Percentiles rank a stretch among this genome's conserved stretches.
phyloP scores from a whole-genome alignment of 2,797 vertebrate genomes.

The Hafferia zeledoni region DNA sequence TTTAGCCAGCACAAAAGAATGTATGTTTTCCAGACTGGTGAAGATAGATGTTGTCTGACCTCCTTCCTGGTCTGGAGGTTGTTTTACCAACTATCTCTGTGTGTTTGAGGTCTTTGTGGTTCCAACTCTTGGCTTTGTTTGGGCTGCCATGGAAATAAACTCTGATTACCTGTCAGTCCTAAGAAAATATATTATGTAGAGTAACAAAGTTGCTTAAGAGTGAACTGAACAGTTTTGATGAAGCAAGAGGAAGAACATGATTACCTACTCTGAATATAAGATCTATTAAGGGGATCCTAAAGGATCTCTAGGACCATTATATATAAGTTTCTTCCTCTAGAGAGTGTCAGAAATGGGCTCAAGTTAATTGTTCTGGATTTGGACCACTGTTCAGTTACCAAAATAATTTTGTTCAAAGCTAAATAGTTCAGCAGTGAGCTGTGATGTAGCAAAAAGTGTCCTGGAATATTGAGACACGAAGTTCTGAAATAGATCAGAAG shows the following conservation, averaged over 20 bases:
- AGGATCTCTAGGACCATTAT: neutral
- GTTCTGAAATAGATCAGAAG: neutral
- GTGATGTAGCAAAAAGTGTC: neutral
- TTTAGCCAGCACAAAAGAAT: neutral
- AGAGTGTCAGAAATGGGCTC: neutral
- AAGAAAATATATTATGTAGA: neutral
- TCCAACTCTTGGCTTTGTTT: neutral
- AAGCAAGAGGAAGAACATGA: neutral
- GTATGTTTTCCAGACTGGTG: neutral
- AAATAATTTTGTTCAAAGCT: neutral
- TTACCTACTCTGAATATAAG: neutral
- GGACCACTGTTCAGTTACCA: neutral
- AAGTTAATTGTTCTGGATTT: neutral
- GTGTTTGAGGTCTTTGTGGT: neutral
- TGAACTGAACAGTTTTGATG: neutral
- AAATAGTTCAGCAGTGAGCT: neutral
- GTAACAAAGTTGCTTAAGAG: neutral
- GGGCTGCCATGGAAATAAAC: neutral
- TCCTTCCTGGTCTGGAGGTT: neutral
- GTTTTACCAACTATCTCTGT: neutral
- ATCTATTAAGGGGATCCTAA: neutral
- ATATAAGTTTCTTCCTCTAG: neutral
- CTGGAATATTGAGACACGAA: neutral
- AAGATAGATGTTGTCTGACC: neutral
- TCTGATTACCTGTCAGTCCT: neutral